phyloP scores from a whole-genome alignment of 2,113 vertebrate species.

The Dascyllus trimaculatus region DNA sequence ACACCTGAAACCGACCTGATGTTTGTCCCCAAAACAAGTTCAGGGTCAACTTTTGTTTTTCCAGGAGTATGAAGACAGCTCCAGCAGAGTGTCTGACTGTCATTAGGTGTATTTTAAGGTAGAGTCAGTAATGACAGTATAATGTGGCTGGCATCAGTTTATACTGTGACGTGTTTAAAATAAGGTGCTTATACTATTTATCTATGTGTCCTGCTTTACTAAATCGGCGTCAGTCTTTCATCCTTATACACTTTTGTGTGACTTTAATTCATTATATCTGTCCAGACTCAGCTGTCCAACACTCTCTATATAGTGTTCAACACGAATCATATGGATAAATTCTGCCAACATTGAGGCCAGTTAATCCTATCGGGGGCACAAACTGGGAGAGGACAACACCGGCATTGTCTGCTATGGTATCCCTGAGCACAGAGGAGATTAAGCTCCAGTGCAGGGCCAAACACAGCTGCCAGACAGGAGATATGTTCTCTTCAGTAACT shows the following conservation, averaged over 20 bases:
- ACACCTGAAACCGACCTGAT: too few species aligned
- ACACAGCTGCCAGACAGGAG: neutral
- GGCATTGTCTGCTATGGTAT: conserved; percentile 43
- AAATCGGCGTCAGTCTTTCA: neutral
- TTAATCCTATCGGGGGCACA: conserved; percentile 31
- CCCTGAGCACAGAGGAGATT: conserved; percentile 33
- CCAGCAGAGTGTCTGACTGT: too few species aligned
- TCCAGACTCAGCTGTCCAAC: neutral
- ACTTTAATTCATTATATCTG: neutral
- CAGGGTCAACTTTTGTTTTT: too few species aligned
- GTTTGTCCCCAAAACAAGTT: too few species aligned
- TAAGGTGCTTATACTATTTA: too few species aligned
- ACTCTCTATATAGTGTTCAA: neutral
- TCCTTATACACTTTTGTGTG: neutral
- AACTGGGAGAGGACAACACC: conserved; percentile 5
- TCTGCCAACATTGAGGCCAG: conserved; percentile 9
- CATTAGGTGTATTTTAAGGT: neutral
- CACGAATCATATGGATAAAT: conserved; percentile 31
- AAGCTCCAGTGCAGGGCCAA: neutral
- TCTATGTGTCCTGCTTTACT: too few species aligned
- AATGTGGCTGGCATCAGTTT: too few species aligned
- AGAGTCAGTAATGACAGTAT: too few species aligned
- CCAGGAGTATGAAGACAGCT: too few species aligned
- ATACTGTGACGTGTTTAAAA: too few species aligned
- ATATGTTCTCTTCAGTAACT: neutral